Evolutionary conservation across 2,113 vertebrate species (phyloP).

Genomic region (Percopsis transmontana): DNA sequence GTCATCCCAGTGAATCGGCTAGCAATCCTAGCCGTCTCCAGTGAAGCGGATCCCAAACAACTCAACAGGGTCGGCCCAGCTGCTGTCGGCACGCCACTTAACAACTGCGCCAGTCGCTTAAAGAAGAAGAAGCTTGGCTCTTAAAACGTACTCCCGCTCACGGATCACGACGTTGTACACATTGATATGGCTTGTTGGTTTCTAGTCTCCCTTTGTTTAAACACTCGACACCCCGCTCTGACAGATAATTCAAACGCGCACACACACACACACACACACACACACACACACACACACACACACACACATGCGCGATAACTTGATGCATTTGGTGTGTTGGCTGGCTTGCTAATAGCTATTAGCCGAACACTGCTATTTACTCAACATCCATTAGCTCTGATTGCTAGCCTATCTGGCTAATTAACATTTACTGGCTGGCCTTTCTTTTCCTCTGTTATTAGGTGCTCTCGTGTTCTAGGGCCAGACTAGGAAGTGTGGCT

Average conservation of each 20-base stretch:
- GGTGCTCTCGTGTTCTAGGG: conserved; percentile 3
- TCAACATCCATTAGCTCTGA: conserved; percentile 64
- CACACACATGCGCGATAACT: conserved; percentile 12
- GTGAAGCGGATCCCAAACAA: conserved; percentile 60
- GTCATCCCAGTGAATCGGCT: conserved; percentile 52
- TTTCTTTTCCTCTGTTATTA: conserved; percentile 47
- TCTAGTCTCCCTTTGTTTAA: neutral
- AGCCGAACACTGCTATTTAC: conserved; percentile 64
- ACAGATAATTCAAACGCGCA: neutral
- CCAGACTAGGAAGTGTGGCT: conserved; percentile 29
- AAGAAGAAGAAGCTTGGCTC: no score
- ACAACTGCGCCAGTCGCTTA: no score
- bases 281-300: neutral
- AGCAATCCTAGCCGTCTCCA: conserved; percentile 46
- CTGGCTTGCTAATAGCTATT: conserved; percentile 56
- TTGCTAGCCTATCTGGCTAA: conserved; percentile 63
- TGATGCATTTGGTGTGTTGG: conserved; percentile 25
- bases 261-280: neutral
- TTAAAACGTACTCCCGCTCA: no score
- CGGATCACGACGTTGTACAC: neutral
- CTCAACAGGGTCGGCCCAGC: conserved; percentile 56
- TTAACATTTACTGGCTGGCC: conserved; percentile 55
- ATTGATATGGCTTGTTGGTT: neutral
- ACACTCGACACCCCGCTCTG: no score
- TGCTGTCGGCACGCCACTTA: conserved; percentile 27